Evolutionary conservation across 1,140 invertebrate genomes (phyloP), one percentile per base, ranked within the genome.

Genomic region (Leptopilina boulardi): DNA sequence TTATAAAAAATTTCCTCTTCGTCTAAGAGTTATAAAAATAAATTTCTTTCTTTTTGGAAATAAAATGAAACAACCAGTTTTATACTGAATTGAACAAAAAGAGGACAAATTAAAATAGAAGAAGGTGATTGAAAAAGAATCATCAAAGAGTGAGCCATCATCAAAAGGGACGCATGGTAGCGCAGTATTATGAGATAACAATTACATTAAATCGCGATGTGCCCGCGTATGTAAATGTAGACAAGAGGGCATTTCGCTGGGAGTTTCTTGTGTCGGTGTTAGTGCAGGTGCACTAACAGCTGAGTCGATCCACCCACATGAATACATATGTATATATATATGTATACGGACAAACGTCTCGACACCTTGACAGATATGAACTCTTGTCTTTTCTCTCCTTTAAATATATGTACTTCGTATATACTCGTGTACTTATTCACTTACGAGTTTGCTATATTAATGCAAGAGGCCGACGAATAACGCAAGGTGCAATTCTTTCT

Each of bases 221-320:
- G 23, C 23, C 59, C 23, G 30, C 34, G 81, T 84, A 85, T 85
- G 84, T 84, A 85, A 85, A 85, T 85, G 81, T 75, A 30, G 18
- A 59, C 56, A 56, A 38, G 59, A 47, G 70, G 42, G 70, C 15
- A 30, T 4, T 26, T 59, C 76, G 82, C 76, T 51, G 47, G n/a
- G 47, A 51, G 77, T 59, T 79, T 23, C 74, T 54, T 80, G 79
- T 70, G 74, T 75, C 71, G 76, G 80, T 74, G 71, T 73, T 75
- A 38, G 44, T 47, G 85, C 85, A 88, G 87, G 87, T 88, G 86
- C 82, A 84, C 72, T 75, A 86, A 84, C 87, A 87, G 87, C 86
- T 87, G 87, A 88, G 82, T 75, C 71, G 70, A 83, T 80, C 86
- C 87, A 87, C 84, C 86, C 83, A 88, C 87, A 81, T 83, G 71